Evolutionary conservation across 1,140 invertebrate species (phyloP), one percentile per base, ranked within the genome.

Genomic region (Gonioctena quinquepunctata): DNA sequence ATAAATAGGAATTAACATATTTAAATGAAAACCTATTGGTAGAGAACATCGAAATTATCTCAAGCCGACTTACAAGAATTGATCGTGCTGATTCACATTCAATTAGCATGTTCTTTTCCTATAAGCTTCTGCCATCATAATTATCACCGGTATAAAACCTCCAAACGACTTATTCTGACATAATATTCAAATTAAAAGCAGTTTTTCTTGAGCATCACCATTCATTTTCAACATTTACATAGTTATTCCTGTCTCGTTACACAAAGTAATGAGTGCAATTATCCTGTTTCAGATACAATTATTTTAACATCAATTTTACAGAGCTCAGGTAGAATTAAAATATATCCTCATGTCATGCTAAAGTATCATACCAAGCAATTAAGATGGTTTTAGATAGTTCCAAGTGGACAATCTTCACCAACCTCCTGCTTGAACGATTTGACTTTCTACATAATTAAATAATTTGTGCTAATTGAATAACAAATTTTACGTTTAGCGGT

Each of bases 231-330:
- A 48, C 63, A 71, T 76, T 73, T 74, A 74, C 67, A 74, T 67
- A 67, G 70, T 72, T 74, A 69, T 67, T 70, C 60, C 72, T 76
- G 75, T 76, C 70, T 76, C 70, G 75, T 76, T 76, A 74, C 67
- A 71, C 75, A 76, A 77, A 70, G 63, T 78, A 78, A 79, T 79
- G 68, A 78, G 72, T 68, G 70, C 78, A 79, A 79, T 79, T 79
- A 77, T 76, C 75, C 70, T 69, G 72, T 78, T 79, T 79, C 71
- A 75, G 75, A 66, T 71, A 72, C 74, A 78, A 79, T 79, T 80
- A 80, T 80, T 78, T 78, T 75, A 69, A 77, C 76, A 78, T 80
- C 77, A 80, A 80, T 80, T 80, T 78, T 69, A 75, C 71, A 66
- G 74, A 68, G 63, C 74, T 61, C 52, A 70, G 73, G 54, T 22